Percentiles rank a stretch among this genome's conserved stretches.
Evolutionary conservation across 2,888 invertebrate genomes (phyloP).

Genomic region (Stenodema calcarata): DNA sequence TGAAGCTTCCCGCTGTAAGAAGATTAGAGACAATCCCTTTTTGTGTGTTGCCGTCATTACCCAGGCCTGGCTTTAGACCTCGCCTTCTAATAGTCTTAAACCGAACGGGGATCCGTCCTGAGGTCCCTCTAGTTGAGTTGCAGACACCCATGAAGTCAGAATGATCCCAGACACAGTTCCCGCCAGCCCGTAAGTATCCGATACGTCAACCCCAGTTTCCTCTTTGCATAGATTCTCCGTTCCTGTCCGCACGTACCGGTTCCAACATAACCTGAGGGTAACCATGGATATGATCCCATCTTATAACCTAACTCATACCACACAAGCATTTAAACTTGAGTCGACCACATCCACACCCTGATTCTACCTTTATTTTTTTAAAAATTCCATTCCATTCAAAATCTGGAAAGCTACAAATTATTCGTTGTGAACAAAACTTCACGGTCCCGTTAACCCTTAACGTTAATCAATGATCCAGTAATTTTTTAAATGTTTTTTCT

Average conservation of each 20-base stretch:
- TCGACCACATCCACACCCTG: too few species aligned
- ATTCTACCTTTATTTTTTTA: too few species aligned
- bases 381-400: too few species aligned
- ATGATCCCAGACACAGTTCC: slow-evolving; percentile 38
- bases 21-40: slow-evolving; percentile 57
- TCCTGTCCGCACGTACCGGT: not conserved
- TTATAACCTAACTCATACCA: not conserved
- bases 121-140: slow-evolving; percentile 43
- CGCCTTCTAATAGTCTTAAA: slow-evolving; percentile 48
- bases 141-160: slow-evolving; percentile 39
- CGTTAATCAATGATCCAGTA: too few species aligned
- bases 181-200: slow-evolving; percentile 42
- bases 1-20: slow-evolving; percentile 53
- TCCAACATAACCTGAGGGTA: not conserved
- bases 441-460: too few species aligned
- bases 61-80: slow-evolving; percentile 20
- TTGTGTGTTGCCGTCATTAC: slow-evolving; percentile 56
- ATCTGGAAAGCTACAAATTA: too few species aligned
- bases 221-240: not conserved
- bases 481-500: too few species aligned
- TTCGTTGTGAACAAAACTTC: too few species aligned
- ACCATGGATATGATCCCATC: not conserved
- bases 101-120: slow-evolving; percentile 39
- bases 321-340: not conserved
- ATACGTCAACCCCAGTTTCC: not conserved